phyloP scores from a whole-genome alignment of 2,888 invertebrate species.

The Antheraea assamensis region DNA sequence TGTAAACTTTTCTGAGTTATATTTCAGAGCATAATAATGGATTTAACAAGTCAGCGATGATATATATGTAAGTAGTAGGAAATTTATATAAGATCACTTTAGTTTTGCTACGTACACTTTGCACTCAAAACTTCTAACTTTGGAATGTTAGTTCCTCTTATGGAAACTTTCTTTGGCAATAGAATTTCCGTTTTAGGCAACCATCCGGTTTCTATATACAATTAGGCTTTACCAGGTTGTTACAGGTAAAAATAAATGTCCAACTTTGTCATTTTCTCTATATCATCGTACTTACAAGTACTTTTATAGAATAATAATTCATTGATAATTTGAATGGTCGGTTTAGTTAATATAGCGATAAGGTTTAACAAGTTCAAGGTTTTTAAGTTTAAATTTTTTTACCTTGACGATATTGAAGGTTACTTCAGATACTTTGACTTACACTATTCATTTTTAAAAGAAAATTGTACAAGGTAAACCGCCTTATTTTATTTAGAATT shows the following conservation, averaged over 20 bases:
- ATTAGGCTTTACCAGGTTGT: background rate
- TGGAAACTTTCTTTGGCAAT: background rate
- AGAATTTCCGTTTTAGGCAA: background rate
- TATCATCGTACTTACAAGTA: background rate
- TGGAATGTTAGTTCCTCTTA: slow-evolving; percentile 13
- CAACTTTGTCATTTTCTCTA: background rate
- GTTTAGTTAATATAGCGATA: background rate
- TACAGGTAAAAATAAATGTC: background rate
- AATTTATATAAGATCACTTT: slow-evolving; percentile 21
- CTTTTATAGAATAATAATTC: background rate
- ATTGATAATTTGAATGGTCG: too few species aligned
- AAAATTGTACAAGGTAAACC: background rate
- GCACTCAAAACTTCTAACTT: slow-evolving; percentile 16
- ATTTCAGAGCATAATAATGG: slow-evolving; percentile 49
- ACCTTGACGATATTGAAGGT: background rate
- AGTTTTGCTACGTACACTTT: slow-evolving; percentile 15
- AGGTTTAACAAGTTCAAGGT: background rate
- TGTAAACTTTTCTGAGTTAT: slow-evolving; percentile 51
- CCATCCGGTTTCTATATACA: background rate
- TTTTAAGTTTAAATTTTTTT: background rate
- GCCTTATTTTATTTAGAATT: background rate
- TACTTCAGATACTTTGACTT: background rate
- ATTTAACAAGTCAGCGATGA: slow-evolving; percentile 39
- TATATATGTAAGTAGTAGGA: slow-evolving; percentile 24
- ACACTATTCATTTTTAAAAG: too few species aligned